Evolutionary conservation across 2,888 invertebrate species (phyloP), one percentile per base, ranked within the genome.

Genomic region (Anthoptus insignis): DNA sequence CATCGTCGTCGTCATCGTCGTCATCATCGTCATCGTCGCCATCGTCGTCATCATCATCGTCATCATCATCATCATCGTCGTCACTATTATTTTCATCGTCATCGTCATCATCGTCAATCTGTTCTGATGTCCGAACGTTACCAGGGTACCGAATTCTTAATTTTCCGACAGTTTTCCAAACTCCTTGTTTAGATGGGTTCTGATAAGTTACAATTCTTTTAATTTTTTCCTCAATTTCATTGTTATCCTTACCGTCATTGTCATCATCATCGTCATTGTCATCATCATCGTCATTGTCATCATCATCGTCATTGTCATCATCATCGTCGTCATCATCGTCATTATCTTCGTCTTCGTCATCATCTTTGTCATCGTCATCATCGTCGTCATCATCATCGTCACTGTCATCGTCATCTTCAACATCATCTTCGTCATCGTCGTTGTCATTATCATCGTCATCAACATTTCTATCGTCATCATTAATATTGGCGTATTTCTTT

Each of bases 11-110:
- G 49, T 88, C 83, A 32, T 88, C 84, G 56, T 89, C 87, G 42
- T 91, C 88, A 45, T 88, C 90, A 70, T 92, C 90, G 19, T 94
- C 89, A 34, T 94, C 91, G 37, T 94, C 92, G 64, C 92, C 83
- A 67, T 83, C 78, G 9, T 86, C 80, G 52, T 81, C 76, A 32
- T 82, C 75, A 45, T 80, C 71, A 14, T 81, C 76, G 21, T 93
- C 82, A 42, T 88, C 87, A 49, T 89, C 87, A 37, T 88, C 78
- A 9, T 84, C 81, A 16, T 76, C 72, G 4, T 76, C 73, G 52
- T 83, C 80, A 13, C 86, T 80, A 3, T 86, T 79, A n/a, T 83
- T 80, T 21, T 83, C 77, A 22, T 80, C 78, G 16, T 83, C 79
- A 69, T 92, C 88, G 32, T 93, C 89, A 16, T 94, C 87, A 7